Base-by-base conservation (phyloP, 2,888 invertebrate genomes). In the Plagodis pulveraria region DNA sequence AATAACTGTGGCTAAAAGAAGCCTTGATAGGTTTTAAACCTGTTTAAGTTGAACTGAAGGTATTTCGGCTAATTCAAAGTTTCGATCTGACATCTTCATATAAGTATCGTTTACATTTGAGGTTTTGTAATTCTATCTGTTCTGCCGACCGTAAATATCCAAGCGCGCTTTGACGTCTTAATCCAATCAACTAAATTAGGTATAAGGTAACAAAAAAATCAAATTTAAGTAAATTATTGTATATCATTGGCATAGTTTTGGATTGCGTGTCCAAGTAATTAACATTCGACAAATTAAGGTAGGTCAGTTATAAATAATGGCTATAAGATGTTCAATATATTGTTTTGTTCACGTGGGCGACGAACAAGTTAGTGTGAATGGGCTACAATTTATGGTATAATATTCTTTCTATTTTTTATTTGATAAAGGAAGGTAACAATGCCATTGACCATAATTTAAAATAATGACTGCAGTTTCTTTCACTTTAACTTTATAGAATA, bases 181-280 rank as follows among this genome's bases (percentile, higher is more conserved):
- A 91, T 91, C 88, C 83, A 89, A 90, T 89, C 90, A 87, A 74
- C 76, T 70, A 80, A 87, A 87, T 87, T 87, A 82, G 82, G 84
- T 84, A 81, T 85, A 80, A 77, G 72, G 80, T 83, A 83, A 83
- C 80, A 81, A 78, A 70, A 75, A 71, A 73, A 74, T 79, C 76
- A 76, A 86, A 79, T 76, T 72, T 64, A 56, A 69, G 70, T 77
- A 78, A 82, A 80, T 86, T 88, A 85, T 84, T 74, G 67, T 72
- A 63, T 77, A 80, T 82, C 77, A 76, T 80, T 78, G 73, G 72
- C 69, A 74, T 64, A 51, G 58, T 58, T 56, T 59, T 65, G 63
- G 65, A 72, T 74, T 72, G 72, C 70, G 75, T 78, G 77, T 74
- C 74, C 59, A 65, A 73, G 73, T 73, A 74, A 87, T 87, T 87